Conservation (phyloP, 64 coral and sea anemone species). For the Hydrozoanthus tunicans region DNA sequence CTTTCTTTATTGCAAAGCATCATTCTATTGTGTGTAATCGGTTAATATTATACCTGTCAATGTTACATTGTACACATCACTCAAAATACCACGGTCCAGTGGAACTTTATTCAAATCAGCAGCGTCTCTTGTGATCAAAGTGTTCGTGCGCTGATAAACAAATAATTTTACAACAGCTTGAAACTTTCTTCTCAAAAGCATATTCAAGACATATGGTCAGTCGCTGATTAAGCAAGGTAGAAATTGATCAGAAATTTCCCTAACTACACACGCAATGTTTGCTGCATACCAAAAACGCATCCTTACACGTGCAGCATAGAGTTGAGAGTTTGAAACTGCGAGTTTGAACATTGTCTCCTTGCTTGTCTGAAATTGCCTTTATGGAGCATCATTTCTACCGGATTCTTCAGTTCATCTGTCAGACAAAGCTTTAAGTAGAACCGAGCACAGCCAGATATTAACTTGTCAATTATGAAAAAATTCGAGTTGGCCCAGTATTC, state of each 20-base stretch:
- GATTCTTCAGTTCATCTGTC: background rate
- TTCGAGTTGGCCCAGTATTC: slow-evolving; percentile 42
- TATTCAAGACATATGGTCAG: background rate
- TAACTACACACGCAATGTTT: background rate
- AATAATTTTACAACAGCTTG: background rate
- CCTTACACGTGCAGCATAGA: background rate
- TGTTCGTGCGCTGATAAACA: background rate
- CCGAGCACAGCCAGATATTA: background rate
- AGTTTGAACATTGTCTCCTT: background rate
- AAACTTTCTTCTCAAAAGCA: background rate
- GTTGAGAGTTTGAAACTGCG: background rate
- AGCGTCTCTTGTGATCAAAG: background rate
- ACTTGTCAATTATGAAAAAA: slow-evolving; percentile 59
- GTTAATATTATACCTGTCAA: slow-evolving; percentile 26
- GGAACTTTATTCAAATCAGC: slow-evolving; percentile 34
- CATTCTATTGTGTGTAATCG: background rate
- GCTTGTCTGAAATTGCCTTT: background rate
- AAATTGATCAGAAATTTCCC: background rate
- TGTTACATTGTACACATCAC: background rate
- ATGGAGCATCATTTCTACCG: background rate
- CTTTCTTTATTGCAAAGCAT: background rate
- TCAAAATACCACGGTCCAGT: slow-evolving; percentile 27
- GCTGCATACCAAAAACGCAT: background rate
- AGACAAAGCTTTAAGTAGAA: background rate
- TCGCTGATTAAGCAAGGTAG: background rate